phyloP scores from a whole-genome alignment of 1,140 invertebrate species.

The Drosophila subpulchrella region DNA sequence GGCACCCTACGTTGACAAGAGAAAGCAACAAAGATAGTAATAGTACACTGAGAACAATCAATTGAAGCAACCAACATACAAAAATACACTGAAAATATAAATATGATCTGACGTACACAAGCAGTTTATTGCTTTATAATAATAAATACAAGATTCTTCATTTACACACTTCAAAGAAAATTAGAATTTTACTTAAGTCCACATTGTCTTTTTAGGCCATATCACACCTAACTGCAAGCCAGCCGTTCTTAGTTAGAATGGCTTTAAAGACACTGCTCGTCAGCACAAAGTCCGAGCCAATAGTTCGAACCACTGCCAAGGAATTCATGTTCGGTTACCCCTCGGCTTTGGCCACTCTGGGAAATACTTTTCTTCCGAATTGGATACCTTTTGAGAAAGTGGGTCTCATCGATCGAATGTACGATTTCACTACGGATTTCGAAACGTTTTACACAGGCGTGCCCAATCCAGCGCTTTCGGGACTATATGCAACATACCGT shows the following conservation, averaged over 20 bases:
- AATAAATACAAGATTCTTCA: too few species aligned
- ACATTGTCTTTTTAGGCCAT: constrained; percentile 88
- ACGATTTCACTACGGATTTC: constrained; percentile 92
- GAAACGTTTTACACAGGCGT: constrained; percentile 92
- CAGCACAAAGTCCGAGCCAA: constrained; percentile 88
- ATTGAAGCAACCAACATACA: too few species aligned
- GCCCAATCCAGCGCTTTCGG: constrained; percentile 87
- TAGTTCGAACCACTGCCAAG: constrained; percentile 90
- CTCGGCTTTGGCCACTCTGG: constrained; percentile 89
- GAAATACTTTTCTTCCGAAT: constrained; percentile 90
- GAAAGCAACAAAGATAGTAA: too few species aligned
- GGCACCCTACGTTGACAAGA: too few species aligned
- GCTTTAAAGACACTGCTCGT: constrained; percentile 89
- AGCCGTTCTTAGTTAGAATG: constrained; percentile 87
- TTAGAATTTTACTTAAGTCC: too few species aligned
- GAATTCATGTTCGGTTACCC: constrained; percentile 94
- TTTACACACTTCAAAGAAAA: too few species aligned
- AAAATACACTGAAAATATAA: too few species aligned
- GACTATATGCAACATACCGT: constrained; percentile 91
- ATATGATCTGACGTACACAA: too few species aligned
- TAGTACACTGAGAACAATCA: too few species aligned
- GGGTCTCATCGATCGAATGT: constrained; percentile 94
- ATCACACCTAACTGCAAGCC: constrained; percentile 89
- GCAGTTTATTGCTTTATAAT: too few species aligned
- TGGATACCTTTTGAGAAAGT: constrained; percentile 94